These are phyloP conservation scores for Rhabdophis nuchalis DNA, from an alignment of 2,797 vertebrate genomes.

Conservation along the genomic window DNA sequence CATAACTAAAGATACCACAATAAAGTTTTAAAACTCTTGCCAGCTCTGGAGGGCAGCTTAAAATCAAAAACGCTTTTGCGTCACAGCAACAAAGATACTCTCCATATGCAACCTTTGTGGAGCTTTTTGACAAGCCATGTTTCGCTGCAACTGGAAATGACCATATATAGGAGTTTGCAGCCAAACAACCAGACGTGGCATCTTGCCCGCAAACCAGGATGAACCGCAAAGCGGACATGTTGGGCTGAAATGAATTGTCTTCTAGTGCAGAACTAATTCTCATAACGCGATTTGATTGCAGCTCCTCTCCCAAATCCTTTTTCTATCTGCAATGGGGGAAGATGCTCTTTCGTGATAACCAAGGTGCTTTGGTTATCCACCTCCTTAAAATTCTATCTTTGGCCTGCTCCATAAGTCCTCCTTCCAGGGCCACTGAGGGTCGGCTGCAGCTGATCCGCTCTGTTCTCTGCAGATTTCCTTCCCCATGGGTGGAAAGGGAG, in stretches of 20 bases:
- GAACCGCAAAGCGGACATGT: not conserved
- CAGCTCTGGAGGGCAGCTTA: not conserved
- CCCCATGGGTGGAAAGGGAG: constrained; percentile 44
- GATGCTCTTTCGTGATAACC: constrained; percentile 32
- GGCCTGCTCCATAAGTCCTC: constrained; percentile 31
- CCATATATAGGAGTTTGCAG: not conserved
- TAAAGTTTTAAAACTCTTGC: not conserved
- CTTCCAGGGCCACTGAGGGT: constrained; percentile 25
- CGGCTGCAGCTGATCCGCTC: constrained; percentile 57
- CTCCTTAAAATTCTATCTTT: constrained; percentile 24
- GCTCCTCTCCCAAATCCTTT: not conserved
- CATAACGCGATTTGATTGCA: not conserved
- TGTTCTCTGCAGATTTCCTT: constrained; percentile 67
- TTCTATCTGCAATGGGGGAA: constrained; percentile 8
- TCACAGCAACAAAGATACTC: not conserved
- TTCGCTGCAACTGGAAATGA: not conserved
- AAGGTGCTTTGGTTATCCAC: not conserved
- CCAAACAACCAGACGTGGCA: not conserved
- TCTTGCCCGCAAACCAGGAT: not conserved
- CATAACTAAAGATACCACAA: not conserved
- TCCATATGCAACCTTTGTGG: not conserved
- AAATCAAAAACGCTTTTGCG: not conserved
- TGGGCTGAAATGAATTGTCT: constrained; percentile 28
- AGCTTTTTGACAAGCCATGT: not conserved
- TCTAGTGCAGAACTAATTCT: constrained; percentile 23